Percentiles rank a stretch among this genome's conserved stretches.
These are phyloP conservation scores for Hyposoter dolosus DNA, from an alignment of 2,888 invertebrate genomes.

Conservation along the genomic window DNA sequence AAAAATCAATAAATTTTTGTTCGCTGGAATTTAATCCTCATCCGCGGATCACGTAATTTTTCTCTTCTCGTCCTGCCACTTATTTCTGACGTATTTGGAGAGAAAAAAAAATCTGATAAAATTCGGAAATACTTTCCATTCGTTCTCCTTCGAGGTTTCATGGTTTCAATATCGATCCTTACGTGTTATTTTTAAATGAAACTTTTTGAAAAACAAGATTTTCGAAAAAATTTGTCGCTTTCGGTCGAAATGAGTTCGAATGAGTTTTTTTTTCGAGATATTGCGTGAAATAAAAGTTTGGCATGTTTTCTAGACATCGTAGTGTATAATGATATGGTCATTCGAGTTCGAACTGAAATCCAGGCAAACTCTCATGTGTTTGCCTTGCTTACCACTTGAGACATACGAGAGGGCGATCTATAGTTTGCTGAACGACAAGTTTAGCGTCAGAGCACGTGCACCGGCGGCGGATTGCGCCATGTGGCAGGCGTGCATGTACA, in stretches of 20 bases:
- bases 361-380: slow-evolving; percentile 53
- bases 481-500: slow-evolving; percentile 77
- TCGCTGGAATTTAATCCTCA: not conserved
- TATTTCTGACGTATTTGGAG: too few relatives aligned
- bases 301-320: too few relatives aligned
- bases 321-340: slow-evolving; percentile 22
- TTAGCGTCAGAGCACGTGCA: slow-evolving; percentile 80
- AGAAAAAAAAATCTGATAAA: too few relatives aligned
- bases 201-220: too few relatives aligned
- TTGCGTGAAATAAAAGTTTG: not conserved
- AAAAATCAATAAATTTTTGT: not conserved
- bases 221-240: too few relatives aligned
- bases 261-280: not conserved
- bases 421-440: slow-evolving; percentile 80
- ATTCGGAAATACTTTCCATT: too few relatives aligned
- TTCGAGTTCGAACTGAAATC: slow-evolving; percentile 30
- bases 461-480: slow-evolving; percentile 75
- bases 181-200: too few relatives aligned
- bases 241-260: not conserved
- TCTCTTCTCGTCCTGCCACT: too few relatives aligned
- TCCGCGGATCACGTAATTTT: too few relatives aligned
- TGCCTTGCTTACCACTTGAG: slow-evolving; percentile 68
- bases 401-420: slow-evolving; percentile 71
- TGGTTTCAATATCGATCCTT: too few relatives aligned
- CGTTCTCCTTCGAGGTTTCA: too few relatives aligned